Evolutionary conservation across 1,140 invertebrate genomes (phyloP).

Genomic region (Lasioglossum baleicum): DNA sequence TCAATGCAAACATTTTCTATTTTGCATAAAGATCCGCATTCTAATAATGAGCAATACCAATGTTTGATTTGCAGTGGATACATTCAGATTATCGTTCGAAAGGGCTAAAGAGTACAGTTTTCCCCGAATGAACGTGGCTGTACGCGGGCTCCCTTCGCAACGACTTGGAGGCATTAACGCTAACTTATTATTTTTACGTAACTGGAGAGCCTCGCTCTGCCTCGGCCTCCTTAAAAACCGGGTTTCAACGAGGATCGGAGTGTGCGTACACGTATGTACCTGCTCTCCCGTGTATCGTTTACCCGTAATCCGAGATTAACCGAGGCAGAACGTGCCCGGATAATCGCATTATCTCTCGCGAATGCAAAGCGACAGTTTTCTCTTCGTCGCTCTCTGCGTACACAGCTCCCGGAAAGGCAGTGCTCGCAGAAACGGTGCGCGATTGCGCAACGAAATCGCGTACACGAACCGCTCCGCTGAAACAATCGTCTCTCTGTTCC

Average conservation of each 20-base stretch:
- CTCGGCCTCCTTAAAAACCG: not conserved
- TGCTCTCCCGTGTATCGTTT: slow-evolving; percentile 9
- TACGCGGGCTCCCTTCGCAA: not conserved
- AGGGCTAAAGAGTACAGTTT: too few species aligned
- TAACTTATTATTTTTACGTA: slow-evolving; percentile 10
- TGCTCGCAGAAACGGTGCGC: not conserved
- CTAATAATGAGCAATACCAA: too few species aligned
- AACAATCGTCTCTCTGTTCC: slow-evolving; percentile 5
- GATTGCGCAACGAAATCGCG: not conserved
- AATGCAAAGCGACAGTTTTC: not conserved
- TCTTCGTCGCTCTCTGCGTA: not conserved
- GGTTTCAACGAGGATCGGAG: not conserved
- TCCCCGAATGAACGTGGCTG: too few species aligned
- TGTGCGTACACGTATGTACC: not conserved
- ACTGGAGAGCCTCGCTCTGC: not conserved
- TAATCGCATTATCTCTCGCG: slow-evolving; percentile 3
- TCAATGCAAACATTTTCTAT: too few species aligned
- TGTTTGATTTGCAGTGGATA: too few species aligned
- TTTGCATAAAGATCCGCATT: too few species aligned
- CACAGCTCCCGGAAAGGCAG: not conserved
- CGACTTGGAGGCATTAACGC: not conserved
- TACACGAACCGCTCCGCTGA: not conserved
- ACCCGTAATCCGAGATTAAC: slow-evolving; percentile 15
- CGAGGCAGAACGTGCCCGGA: not conserved
- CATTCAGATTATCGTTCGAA: too few species aligned